Percentiles rank a stretch among this genome's conserved stretches.
These are phyloP conservation scores for Aramus guarauna DNA, from an alignment of 2,113 vertebrate genomes.

Conservation along the genomic window DNA sequence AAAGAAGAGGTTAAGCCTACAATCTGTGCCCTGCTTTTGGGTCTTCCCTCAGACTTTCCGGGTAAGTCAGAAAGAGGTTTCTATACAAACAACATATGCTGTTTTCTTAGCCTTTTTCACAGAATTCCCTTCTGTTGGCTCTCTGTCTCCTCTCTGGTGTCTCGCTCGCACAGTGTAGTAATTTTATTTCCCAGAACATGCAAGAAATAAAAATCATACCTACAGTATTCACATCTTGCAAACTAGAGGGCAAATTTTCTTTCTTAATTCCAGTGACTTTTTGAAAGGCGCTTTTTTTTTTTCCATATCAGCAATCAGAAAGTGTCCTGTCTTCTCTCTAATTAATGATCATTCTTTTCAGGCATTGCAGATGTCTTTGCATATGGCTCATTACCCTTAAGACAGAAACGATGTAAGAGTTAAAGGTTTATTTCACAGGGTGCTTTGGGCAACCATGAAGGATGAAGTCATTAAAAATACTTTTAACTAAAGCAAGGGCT, in stretches of 20 bases:
- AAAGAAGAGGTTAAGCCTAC: neutral
- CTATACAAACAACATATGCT: conserved; percentile 42
- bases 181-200: neutral
- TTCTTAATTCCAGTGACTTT: conserved; percentile 21
- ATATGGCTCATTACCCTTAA: conserved; percentile 82
- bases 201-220: neutral
- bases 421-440: conserved; percentile 80
- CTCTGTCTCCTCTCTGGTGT: neutral
- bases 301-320: conserved; percentile 26
- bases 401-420: conserved; percentile 79
- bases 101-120: conserved; percentile 11
- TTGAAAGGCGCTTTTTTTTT: neutral
- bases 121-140: neutral
- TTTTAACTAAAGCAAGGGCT: conserved; percentile 69
- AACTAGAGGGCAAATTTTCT: neutral
- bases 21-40: neutral
- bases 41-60: neutral
- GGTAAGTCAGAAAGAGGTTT: conserved; percentile 6
- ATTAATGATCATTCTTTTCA: conserved; percentile 70
- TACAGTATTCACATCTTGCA: neutral
- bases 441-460: conserved; percentile 74
- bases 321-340: conserved; percentile 56
- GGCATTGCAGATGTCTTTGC: conserved; percentile 73
- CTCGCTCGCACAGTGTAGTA: neutral
- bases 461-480: conserved; percentile 77